Percentiles rank a stretch among this genome's conserved stretches.
Evolutionary conservation across 2,888 invertebrate species (phyloP).

Genomic region (Rhamphomyia laevipes): DNA sequence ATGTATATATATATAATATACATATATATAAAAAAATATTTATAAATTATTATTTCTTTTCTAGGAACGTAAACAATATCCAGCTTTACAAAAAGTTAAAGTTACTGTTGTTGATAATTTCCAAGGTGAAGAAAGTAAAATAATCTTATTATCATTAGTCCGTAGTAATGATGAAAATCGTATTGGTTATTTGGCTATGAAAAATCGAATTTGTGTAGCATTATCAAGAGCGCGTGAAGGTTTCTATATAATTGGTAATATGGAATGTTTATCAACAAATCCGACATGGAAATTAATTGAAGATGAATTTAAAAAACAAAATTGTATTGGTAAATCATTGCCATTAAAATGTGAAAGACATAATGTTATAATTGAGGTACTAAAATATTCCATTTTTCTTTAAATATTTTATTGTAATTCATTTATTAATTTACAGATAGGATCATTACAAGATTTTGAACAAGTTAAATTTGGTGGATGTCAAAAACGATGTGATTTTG

Average conservation of each 20-base stretch:
- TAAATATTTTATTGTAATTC: not conserved
- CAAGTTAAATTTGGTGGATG: constrained; percentile 10
- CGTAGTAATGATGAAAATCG: constrained; percentile 55
- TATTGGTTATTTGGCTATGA: constrained; percentile 57
- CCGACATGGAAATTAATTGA: constrained; percentile 44
- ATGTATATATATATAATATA: constrained; percentile 6
- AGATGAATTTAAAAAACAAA: constrained; percentile 36
- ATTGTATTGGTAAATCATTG: constrained; percentile 43
- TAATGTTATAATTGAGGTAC: not conserved
- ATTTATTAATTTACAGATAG: constrained; percentile 6
- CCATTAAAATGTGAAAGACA: constrained; percentile 22
- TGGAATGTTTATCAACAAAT: constrained; percentile 45
- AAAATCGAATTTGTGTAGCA: constrained; percentile 66
- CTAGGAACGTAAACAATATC: constrained; percentile 22
- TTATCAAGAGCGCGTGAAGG: constrained; percentile 59
- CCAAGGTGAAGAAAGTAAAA: constrained; percentile 70
- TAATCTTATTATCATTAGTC: constrained; percentile 67
- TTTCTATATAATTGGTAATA: constrained; percentile 65
- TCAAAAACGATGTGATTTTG: constrained; percentile 7
- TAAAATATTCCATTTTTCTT: not conserved
- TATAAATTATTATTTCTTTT: constrained; percentile 4
- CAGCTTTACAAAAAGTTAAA: constrained; percentile 37
- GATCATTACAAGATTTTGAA: constrained; percentile 5
- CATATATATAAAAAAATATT: not conserved
- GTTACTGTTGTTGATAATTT: constrained; percentile 65